These are phyloP conservation scores for Chrysomela aeneicollis DNA, from an alignment of 2,888 invertebrate species.

Conservation along the genomic window DNA sequence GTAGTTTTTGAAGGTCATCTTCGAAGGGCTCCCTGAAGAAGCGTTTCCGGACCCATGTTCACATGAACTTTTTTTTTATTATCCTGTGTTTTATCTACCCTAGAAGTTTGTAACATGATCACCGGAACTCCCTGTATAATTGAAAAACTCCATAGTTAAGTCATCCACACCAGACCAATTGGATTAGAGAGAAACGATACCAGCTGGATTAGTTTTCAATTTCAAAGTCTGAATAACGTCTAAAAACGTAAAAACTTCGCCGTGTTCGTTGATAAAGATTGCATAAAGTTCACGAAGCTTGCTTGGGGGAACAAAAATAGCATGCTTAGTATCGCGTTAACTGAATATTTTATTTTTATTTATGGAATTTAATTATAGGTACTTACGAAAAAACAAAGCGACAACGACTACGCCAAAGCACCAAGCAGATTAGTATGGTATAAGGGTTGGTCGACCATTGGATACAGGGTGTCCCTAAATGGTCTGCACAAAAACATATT, in stretches of 20 bases:
- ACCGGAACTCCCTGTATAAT: too few species aligned
- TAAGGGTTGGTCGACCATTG: not conserved
- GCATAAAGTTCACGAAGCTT: conserved; percentile 47
- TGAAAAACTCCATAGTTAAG: not conserved
- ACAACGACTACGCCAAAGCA: conserved; percentile 31
- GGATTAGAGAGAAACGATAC: conserved; percentile 42
- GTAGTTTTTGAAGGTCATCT: too few species aligned
- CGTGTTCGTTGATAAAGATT: conserved; percentile 44
- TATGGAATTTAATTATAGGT: conserved; percentile 54
- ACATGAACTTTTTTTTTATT: too few species aligned
- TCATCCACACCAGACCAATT: conserved; percentile 40
- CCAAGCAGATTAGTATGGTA: conserved; percentile 20
- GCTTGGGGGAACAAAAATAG: conserved; percentile 48
- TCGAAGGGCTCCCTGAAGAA: too few species aligned
- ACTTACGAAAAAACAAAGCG: conserved; percentile 37
- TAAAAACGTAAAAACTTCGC: conserved; percentile 48
- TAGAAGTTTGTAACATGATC: too few species aligned
- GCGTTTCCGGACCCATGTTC: too few species aligned
- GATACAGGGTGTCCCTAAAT: too few species aligned
- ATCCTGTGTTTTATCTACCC: too few species aligned
- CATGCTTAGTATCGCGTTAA: conserved; percentile 57
- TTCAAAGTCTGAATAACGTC: conserved; percentile 46
- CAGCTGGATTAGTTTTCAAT: conserved; percentile 48
- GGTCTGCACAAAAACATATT: too few species aligned
- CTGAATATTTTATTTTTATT: conserved; percentile 55